These are phyloP conservation scores for Aplocera efformata DNA, from an alignment of 2,888 invertebrate species.

Conservation along the genomic window DNA sequence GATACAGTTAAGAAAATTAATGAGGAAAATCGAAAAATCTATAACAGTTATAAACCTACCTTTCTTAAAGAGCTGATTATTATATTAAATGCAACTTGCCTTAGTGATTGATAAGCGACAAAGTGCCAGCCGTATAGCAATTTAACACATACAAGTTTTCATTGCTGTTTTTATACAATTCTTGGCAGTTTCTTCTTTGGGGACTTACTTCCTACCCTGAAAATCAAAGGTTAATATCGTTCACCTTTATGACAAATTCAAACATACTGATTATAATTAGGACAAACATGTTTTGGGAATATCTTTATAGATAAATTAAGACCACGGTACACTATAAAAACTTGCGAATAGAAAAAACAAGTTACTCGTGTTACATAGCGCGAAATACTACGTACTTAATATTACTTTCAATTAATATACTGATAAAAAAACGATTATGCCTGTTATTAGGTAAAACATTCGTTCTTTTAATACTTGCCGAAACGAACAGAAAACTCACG, in stretches of 20 bases:
- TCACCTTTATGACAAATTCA: not conserved
- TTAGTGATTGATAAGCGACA: constrained; percentile 5
- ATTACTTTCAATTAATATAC: constrained; percentile 10
- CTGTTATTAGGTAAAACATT: no score
- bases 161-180: constrained; percentile 6
- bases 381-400: constrained; percentile 17
- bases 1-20: no score
- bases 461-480: no score
- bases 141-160: constrained; percentile 6
- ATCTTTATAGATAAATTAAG: no score
- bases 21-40: no score
- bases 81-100: constrained; percentile 8
- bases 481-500: no score
- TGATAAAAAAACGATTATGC: no score
- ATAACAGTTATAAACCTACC: no score
- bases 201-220: constrained; percentile 16
- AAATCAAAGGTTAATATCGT: constrained; percentile 2
- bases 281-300: no score
- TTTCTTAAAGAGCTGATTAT: not conserved
- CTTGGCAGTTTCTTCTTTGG: constrained; percentile 3
- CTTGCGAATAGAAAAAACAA: no score
- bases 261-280: not conserved
- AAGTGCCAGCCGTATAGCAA: constrained; percentile 3
- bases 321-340: no score
- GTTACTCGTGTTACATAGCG: constrained; percentile 9